A percentile compares a stretch with the other conserved stretches of the same genome.
phyloP scores from a whole-genome alignment of 2,888 invertebrate genomes.

The Eilema caniola region DNA sequence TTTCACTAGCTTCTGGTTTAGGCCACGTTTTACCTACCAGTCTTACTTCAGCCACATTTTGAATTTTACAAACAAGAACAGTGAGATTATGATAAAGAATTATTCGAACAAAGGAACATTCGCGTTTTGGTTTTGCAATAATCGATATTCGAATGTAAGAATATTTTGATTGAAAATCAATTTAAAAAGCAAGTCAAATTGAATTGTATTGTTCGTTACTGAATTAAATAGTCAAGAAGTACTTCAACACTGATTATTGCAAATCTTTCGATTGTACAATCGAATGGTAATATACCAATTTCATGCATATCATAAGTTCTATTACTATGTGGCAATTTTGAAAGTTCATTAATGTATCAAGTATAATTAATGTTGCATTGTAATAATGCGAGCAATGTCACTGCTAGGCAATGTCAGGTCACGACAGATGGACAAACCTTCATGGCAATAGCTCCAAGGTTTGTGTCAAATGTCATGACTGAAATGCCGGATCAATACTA shows the following conservation, averaged over 20 bases:
- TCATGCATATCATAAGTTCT: conserved; percentile 29
- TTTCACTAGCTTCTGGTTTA: background rate
- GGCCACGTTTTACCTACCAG: background rate
- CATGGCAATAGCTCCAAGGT: conserved; percentile 58
- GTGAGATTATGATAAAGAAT: background rate
- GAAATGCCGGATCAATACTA: conserved; percentile 56
- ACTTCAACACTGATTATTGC: conserved; percentile 25
- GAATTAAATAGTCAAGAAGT: conserved; percentile 55
- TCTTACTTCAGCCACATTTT: background rate
- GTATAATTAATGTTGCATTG: conserved; percentile 54
- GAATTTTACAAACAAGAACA: background rate
- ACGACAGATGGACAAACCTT: conserved; percentile 66
- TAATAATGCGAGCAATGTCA: conserved; percentile 62
- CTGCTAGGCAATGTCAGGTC: conserved; percentile 59
- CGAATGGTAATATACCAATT: conserved; percentile 26
- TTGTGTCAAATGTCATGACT: conserved; percentile 67
- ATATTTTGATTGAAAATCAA: conserved; percentile 39
- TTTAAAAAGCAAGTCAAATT: conserved; percentile 46
- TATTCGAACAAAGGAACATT: background rate
- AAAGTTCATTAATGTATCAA: conserved; percentile 46
- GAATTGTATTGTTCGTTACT: conserved; percentile 47
- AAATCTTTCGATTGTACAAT: conserved; percentile 30
- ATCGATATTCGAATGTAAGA: conserved; percentile 32
- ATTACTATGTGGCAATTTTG: conserved; percentile 33
- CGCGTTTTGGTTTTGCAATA: conserved; percentile 33